phyloP scores from a whole-genome alignment of 2,797 vertebrate genomes.

The Anabacerthia variegaticeps region DNA sequence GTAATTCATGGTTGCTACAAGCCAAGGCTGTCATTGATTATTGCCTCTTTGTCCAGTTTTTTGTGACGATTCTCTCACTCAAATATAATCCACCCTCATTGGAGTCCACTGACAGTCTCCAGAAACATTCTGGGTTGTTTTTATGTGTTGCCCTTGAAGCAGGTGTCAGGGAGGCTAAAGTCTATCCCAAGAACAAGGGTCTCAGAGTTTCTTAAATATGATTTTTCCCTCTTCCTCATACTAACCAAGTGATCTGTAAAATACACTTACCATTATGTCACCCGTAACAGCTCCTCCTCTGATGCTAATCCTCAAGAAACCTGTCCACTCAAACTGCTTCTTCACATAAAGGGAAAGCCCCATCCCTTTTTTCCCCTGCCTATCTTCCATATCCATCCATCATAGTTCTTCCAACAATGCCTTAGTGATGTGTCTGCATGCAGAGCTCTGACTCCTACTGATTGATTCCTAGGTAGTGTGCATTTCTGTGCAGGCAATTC shows the following conservation, averaged over 20 bases:
- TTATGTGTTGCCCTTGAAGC: not conserved
- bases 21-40: not conserved
- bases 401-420: not conserved
- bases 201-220: not conserved
- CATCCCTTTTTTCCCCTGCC: not conserved
- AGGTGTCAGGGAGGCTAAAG: not conserved
- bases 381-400: not conserved
- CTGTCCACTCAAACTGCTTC: not conserved
- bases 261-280: accelerated
- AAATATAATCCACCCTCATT: not conserved
- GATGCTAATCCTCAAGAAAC: not conserved
- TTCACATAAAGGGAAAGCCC: not conserved
- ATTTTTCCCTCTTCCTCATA: not conserved
- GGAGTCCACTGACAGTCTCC: not conserved
- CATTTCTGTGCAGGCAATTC: not conserved
- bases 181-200: not conserved
- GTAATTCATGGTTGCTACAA: not conserved
- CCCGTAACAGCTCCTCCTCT: not conserved
- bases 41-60: not conserved
- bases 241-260: not conserved
- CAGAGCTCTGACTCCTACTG: not conserved
- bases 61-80: not conserved
- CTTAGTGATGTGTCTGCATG: not conserved
- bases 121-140: not conserved
- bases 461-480: not conserved